Evolutionary conservation across 2,797 vertebrate species (phyloP).

Genomic region (Adrianichthys oophorus): DNA sequence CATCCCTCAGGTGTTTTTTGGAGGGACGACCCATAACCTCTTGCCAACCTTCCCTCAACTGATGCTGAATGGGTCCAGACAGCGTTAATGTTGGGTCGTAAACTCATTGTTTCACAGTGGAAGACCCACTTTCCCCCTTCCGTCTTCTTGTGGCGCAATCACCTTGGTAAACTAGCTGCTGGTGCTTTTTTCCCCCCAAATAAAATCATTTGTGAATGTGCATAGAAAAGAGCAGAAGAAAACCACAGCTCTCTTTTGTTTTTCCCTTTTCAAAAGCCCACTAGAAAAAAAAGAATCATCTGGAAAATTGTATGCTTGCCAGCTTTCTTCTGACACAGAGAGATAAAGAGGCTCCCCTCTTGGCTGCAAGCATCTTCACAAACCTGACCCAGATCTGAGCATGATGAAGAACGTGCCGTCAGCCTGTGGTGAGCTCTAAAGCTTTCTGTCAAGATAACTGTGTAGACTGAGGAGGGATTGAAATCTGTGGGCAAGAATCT

Average conservation of each 20-base stretch:
- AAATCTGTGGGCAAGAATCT: constrained; percentile 21
- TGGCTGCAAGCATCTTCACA: constrained; percentile 32
- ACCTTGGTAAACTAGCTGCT: no score
- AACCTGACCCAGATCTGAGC: constrained; percentile 38
- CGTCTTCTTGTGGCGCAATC: no score
- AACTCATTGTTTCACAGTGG: no score
- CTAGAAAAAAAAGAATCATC: constrained; percentile 6
- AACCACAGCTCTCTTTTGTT: constrained; percentile 1
- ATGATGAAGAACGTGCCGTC: constrained; percentile 35
- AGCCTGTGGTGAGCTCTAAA: constrained; percentile 23
- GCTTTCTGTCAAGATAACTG: constrained; percentile 27
- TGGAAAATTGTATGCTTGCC: constrained; percentile 4
- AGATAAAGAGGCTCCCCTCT: constrained; percentile 23
- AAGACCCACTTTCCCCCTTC: no score
- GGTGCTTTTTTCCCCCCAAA: no score
- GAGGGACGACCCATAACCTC: no score
- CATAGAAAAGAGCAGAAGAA: background rate
- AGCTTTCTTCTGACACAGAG: constrained; percentile 11
- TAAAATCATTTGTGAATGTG: no score
- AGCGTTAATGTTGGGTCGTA: no score
- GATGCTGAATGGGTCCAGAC: no score
- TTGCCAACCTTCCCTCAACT: no score
- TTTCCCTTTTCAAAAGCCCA: background rate
- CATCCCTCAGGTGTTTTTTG: no score
- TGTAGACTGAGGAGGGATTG: constrained; percentile 24